These are phyloP conservation scores for Elaphurus davidianus DNA, from an alignment of 2,113 vertebrate genomes.

Conservation along the genomic window DNA sequence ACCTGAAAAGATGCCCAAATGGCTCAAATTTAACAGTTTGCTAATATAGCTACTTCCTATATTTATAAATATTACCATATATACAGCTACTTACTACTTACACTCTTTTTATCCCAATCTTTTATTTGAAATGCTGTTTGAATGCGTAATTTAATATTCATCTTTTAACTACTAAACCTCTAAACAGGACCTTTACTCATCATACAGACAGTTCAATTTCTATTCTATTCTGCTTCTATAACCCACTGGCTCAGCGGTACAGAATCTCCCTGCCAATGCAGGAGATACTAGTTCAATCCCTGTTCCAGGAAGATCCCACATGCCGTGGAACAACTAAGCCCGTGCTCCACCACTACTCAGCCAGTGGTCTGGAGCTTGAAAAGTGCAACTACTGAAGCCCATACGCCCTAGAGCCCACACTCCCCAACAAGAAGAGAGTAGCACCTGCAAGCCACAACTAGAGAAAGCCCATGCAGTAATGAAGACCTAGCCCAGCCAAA, in stretches of 20 bases:
- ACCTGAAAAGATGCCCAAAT: neutral
- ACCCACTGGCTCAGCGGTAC: neutral
- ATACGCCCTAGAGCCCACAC: neutral
- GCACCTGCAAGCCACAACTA: rapidly evolving
- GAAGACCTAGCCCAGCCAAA: neutral
- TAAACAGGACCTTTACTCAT: neutral
- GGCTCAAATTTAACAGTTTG: neutral
- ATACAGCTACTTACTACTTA: neutral
- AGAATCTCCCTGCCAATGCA: neutral
- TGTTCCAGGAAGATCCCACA: neutral
- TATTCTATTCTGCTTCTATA: neutral
- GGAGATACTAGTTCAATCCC: neutral
- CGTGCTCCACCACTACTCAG: neutral
- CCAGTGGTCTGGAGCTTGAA: neutral
- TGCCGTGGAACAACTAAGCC: neutral
- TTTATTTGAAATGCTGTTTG: neutral
- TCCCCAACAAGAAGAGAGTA: neutral
- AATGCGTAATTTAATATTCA: neutral
- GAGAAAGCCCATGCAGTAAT: neutral
- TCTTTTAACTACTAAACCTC: neutral
- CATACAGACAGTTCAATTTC: neutral
- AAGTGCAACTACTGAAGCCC: neutral
- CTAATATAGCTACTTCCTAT: neutral
- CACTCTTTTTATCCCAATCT: neutral
- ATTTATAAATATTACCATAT: too few relatives aligned